Percentiles rank a stretch among this genome's conserved stretches.
Evolutionary conservation across 2,113 vertebrate species (phyloP).

Genomic region (Danio rerio): DNA sequence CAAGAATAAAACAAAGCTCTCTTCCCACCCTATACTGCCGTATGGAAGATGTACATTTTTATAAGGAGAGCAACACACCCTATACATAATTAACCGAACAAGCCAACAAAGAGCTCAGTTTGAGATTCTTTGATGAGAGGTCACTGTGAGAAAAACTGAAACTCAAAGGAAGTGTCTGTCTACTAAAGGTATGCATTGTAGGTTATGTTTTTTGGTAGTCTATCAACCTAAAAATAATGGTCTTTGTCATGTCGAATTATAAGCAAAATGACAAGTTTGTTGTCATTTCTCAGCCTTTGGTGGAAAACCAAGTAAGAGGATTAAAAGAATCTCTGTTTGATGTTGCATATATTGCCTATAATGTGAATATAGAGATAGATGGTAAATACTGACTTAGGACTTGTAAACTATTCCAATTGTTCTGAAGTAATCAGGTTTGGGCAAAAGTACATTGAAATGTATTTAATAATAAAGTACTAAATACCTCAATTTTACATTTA

Average conservation of each 20-base stretch:
- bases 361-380: no score
- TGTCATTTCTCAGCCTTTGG: background rate
- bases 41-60: background rate
- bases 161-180: background rate
- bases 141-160: background rate
- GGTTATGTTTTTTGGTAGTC: no score
- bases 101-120: background rate
- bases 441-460: no score
- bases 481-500: no score
- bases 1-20: background rate
- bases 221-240: background rate
- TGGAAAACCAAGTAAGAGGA: background rate
- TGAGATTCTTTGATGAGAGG: background rate
- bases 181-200: no score
- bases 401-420: no score
- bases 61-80: background rate
- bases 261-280: background rate
- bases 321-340: background rate
- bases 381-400: no score
- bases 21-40: background rate
- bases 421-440: no score
- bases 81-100: background rate
- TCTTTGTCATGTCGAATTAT: background rate
- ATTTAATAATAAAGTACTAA: no score
- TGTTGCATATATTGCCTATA: background rate